Evolutionary conservation across 2,113 vertebrate genomes (phyloP), one percentile per base, ranked within the genome.

Genomic region (Struthio camelus): DNA sequence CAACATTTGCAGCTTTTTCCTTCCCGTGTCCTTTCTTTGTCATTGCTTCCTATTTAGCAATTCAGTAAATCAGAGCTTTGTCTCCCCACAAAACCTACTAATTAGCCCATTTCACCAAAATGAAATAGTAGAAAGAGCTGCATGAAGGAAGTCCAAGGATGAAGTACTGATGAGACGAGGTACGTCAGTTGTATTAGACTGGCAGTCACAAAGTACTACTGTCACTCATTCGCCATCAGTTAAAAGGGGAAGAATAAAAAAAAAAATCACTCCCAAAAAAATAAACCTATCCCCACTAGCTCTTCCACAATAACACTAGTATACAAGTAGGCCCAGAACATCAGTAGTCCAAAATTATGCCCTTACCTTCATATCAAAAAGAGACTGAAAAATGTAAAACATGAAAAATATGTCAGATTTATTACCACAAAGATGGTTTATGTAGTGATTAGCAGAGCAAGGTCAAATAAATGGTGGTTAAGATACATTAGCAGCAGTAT

Each of bases 101-200:
- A 90, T 90, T 64, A 88, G 76, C 42, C 34, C 64, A 62, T 96
- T 96, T 96, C 76, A 96, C 85, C 66, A 94, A 94, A 96, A 93
- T 90, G 58, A 96, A 97, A 96, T 32, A 88, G 80, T 24, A 80
- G 56, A 89, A 95, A 93, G 88, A 90, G 48, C 79, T 96, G 80
- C 82, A 59, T 46, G 83, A 91, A 93, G 83, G 65, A 88, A 36
- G 95, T 92, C 76, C 87, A 96, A 93, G 93, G 61, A 87, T 95
- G 80, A 83, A 89, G 87, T 17, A n/a, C 80, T 72, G 66, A 96
- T 91, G 90, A 88, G 84, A 96, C 81, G 22, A 93, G 34, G 66
- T 48, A 79, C 48, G 83, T 67, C 85, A 93, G 81, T 13, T 79
- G 76, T 64, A 92, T 90, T 87, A 86, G 32, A 83, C 19, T 94